Evolutionary conservation across 2,113 vertebrate genomes (phyloP).

Genomic region (Solea solea): DNA sequence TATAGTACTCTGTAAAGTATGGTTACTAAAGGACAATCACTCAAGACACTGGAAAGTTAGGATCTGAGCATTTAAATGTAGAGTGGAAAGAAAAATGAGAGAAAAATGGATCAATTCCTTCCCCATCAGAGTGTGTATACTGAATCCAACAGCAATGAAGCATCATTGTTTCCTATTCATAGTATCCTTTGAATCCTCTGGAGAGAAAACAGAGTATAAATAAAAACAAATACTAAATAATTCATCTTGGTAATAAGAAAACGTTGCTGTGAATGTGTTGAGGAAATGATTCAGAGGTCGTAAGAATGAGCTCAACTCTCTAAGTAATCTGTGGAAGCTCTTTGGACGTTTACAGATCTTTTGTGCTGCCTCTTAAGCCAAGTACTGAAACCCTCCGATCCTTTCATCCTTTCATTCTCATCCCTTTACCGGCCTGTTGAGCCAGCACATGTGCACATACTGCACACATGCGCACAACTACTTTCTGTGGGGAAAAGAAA

Average conservation of each 20-base stretch:
- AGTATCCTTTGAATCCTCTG: background rate
- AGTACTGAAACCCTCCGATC: slow-evolving; percentile 4
- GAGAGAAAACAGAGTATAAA: background rate
- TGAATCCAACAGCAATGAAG: too few relatives aligned
- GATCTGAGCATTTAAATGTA: too few relatives aligned
- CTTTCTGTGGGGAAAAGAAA: background rate
- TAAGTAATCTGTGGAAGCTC: slow-evolving; percentile 2
- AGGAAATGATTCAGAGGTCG: background rate
- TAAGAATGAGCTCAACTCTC: background rate
- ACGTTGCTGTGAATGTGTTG: background rate
- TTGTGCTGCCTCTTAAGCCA: slow-evolving; percentile 18
- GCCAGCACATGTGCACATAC: slow-evolving; percentile 6
- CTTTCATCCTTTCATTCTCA: slow-evolving; percentile 27
- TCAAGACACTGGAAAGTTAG: too few relatives aligned
- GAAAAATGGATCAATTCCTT: too few relatives aligned
- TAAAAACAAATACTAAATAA: background rate
- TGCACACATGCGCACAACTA: slow-evolving; percentile 11
- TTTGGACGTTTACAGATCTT: background rate
- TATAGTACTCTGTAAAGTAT: background rate
- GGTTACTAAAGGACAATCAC: too few relatives aligned
- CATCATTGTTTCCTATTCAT: background rate
- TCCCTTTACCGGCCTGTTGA: slow-evolving; percentile 9
- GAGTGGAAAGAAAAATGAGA: too few relatives aligned
- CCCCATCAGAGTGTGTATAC: too few relatives aligned
- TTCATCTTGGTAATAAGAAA: background rate